Evolutionary conservation across 2,797 vertebrate species (phyloP).

Genomic region (Tenualosa thibaudeaui): DNA sequence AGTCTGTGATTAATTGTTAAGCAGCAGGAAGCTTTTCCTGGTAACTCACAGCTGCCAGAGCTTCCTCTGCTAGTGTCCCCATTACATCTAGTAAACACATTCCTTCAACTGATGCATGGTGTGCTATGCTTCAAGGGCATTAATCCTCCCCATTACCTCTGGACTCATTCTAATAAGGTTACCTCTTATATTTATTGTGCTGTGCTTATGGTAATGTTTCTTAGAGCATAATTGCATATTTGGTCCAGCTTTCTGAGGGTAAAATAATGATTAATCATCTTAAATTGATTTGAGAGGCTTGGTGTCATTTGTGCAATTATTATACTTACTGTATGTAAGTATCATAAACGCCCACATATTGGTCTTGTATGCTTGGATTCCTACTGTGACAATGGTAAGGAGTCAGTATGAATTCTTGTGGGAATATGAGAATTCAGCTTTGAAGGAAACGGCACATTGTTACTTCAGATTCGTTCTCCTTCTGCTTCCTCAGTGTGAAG

Average conservation of each 20-base stretch:
- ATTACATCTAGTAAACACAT: slow-evolving; percentile 13
- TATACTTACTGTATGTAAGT: neutral
- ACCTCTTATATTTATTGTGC: neutral
- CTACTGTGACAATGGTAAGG: neutral
- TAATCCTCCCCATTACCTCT: neutral
- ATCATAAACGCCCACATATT: neutral
- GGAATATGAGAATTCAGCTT: neutral
- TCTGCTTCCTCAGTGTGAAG: neutral
- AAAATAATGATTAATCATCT: neutral
- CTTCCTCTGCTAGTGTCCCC: neutral
- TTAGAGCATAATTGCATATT: neutral
- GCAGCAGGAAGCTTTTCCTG: slow-evolving; percentile 18
- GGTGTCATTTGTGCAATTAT: too few relatives aligned
- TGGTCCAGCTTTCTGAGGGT: too few relatives aligned
- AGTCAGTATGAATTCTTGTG: neutral
- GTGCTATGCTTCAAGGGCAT: neutral
- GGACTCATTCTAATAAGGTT: neutral
- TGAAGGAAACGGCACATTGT: neutral
- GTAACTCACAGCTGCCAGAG: slow-evolving; percentile 12
- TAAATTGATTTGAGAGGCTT: neutral
- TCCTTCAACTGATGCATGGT: neutral
- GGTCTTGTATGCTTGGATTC: too few relatives aligned
- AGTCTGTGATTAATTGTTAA: slow-evolving; percentile 9
- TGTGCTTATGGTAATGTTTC: neutral
- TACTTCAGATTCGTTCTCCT: neutral